Conservation (phyloP, 1,140 invertebrate genomes). For the Drosophila lacertosa region DNA sequence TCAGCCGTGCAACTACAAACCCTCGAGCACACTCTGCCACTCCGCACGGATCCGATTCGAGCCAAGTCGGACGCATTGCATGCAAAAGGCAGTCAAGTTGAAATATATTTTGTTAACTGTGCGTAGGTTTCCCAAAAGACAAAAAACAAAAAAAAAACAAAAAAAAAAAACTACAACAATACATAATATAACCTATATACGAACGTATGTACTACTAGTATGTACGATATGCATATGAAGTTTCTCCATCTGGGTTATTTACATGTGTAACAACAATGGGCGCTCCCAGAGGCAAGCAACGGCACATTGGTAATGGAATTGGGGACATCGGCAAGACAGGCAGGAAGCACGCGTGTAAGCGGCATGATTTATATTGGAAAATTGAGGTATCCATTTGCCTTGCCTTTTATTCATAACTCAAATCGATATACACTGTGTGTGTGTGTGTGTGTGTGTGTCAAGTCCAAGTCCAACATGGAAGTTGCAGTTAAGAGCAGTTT, state of each 20-base stretch:
- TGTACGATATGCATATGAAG: constrained; percentile 30
- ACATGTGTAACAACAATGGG: constrained; percentile 47
- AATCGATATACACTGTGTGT: constrained; percentile 51
- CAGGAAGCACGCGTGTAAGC: constrained; percentile 68
- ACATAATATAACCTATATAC: constrained; percentile 13
- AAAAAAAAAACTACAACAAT: no score
- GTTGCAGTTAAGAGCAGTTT: constrained; percentile 53
- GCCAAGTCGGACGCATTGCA: constrained; percentile 25
- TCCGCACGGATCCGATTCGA: constrained; percentile 1
- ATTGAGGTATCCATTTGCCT: constrained; percentile 56
- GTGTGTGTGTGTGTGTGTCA: constrained; percentile 2
- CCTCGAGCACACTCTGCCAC: constrained; percentile 12
- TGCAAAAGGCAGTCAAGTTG: constrained; percentile 47
- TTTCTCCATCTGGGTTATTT: constrained; percentile 51
- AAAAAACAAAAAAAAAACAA: no score
- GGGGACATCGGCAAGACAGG: constrained; percentile 36
- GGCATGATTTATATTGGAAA: constrained; percentile 73
- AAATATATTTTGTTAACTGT: constrained; percentile 54
- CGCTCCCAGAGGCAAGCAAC: constrained; percentile 14
- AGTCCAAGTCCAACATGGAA: neutral
- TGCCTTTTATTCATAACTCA: constrained; percentile 36
- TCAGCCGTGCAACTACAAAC: constrained; percentile 52
- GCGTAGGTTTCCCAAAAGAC: constrained; percentile 51
- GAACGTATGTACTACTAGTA: constrained; percentile 6
- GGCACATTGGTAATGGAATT: constrained; percentile 29